A percentile compares a stretch with the other conserved stretches of the same genome.
These are phyloP conservation scores for Koerneria pararmatus DNA, from an alignment of 2,888 invertebrate species.

Conservation along the genomic window DNA sequence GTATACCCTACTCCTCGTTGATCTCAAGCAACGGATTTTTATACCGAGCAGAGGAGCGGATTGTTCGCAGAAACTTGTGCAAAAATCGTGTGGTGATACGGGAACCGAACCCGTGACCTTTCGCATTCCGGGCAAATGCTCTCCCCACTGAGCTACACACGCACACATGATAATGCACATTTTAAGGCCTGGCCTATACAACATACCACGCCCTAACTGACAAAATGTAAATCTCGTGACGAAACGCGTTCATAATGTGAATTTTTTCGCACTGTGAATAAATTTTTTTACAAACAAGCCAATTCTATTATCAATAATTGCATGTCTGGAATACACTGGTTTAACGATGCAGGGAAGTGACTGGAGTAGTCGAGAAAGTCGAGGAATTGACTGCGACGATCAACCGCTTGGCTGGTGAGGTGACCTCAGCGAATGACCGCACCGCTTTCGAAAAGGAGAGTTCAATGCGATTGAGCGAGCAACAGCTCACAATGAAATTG, in stretches of 20 bases:
- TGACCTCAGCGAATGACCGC: slow-evolving; percentile 25
- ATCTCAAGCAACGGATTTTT: no score
- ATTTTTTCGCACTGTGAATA: no score
- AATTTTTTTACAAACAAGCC: background rate
- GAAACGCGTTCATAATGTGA: background rate
- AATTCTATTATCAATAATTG: background rate
- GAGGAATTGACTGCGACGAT: slow-evolving; percentile 30
- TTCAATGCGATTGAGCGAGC: slow-evolving; percentile 28
- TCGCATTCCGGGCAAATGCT: background rate
- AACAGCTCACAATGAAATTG: slow-evolving; percentile 30
- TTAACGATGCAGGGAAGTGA: slow-evolving; percentile 15
- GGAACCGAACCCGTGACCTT: background rate
- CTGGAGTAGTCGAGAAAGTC: slow-evolving; percentile 36
- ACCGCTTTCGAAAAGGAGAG: slow-evolving; percentile 26
- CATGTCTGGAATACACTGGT: background rate
- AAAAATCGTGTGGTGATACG: no score
- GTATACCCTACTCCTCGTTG: no score
- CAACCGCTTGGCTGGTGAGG: slow-evolving; percentile 30
- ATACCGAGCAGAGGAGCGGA: no score
- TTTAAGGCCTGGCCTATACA: no score
- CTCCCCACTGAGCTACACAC: slow-evolving; percentile 16
- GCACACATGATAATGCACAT: no score
- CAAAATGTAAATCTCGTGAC: background rate
- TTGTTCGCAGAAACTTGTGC: no score
- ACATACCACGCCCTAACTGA: no score